Percentiles rank a stretch among this genome's conserved stretches.
Conservation (phyloP, 2,113 vertebrate genomes). For the Gadus chalcogrammus region DNA sequence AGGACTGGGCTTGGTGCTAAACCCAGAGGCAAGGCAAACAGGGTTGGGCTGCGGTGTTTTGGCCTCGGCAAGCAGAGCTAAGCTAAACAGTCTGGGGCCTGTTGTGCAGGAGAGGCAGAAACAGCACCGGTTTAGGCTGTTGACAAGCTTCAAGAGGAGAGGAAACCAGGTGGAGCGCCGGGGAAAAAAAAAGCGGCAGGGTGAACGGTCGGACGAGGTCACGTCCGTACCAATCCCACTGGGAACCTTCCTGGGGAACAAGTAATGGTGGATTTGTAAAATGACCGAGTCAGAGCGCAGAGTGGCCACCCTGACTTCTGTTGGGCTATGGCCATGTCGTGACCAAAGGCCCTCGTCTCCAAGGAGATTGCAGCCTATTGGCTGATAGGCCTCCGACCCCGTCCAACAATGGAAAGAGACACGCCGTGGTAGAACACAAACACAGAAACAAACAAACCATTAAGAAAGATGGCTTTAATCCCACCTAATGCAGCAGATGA, state of each 20-base stretch:
- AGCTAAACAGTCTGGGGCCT: slow-evolving; percentile 2
- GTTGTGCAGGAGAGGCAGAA: not conserved
- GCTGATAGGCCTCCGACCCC: not conserved
- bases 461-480: not conserved
- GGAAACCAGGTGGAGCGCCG: too few relatives aligned
- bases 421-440: slow-evolving; percentile 23
- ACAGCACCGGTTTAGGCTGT: not conserved
- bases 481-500: not conserved
- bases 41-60: not conserved
- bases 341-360: too few relatives aligned
- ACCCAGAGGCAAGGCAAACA: slow-evolving; percentile 13
- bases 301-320: too few relatives aligned
- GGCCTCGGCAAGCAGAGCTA: not conserved
- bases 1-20: slow-evolving; percentile 21
- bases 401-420: too few relatives aligned
- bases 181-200: too few relatives aligned
- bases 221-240: too few relatives aligned
- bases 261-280: too few relatives aligned
- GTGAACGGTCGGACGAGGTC: too few relatives aligned
- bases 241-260: too few relatives aligned
- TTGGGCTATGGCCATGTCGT: too few relatives aligned
- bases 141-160: not conserved
- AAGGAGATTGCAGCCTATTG: too few relatives aligned
- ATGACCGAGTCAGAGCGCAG: too few relatives aligned
- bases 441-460: slow-evolving; percentile 22